phyloP scores from a whole-genome alignment of 2,113 vertebrate species.

The Cyprinodon brontotheroides region DNA sequence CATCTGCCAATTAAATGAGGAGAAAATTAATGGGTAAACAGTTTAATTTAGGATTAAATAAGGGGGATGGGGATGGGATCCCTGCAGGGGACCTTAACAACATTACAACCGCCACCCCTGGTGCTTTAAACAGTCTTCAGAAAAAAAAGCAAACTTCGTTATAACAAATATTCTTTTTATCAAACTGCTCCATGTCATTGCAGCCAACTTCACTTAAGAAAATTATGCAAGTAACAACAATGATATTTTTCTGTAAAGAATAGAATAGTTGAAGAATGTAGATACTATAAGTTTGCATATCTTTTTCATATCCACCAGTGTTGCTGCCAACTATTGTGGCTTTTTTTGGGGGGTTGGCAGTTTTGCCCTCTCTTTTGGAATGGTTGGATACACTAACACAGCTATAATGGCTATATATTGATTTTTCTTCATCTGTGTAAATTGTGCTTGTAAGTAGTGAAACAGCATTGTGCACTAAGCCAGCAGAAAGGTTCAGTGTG shows the following conservation, averaged over 20 bases:
- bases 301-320: slow-evolving; percentile 22
- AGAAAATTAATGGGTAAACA: slow-evolving; percentile 65
- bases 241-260: slow-evolving; percentile 39
- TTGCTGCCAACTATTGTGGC: slow-evolving; percentile 30
- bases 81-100: slow-evolving; percentile 7
- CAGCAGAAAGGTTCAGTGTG: slow-evolving; percentile 16
- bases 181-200: slow-evolving; percentile 26
- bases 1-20: slow-evolving; percentile 64
- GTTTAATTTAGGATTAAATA: slow-evolving; percentile 54
- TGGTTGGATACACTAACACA: background rate
- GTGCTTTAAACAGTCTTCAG: slow-evolving; percentile 36
- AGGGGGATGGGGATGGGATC: slow-evolving; percentile 32
- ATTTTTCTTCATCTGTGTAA: slow-evolving; percentile 15
- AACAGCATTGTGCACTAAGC: slow-evolving; percentile 14
- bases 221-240: slow-evolving; percentile 31
- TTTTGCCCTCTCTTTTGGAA: background rate
- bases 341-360: slow-evolving; percentile 43
- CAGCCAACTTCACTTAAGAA: slow-evolving; percentile 10
- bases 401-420: background rate
- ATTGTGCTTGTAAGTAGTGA: slow-evolving; percentile 4
- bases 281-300: slow-evolving; percentile 39
- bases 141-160: slow-evolving; percentile 38
- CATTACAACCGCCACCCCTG: slow-evolving; percentile 7
- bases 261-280: slow-evolving; percentile 29
- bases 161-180: slow-evolving; percentile 8